Conservation (phyloP, 2,797 vertebrate species). For the Echeneis naucrates region DNA sequence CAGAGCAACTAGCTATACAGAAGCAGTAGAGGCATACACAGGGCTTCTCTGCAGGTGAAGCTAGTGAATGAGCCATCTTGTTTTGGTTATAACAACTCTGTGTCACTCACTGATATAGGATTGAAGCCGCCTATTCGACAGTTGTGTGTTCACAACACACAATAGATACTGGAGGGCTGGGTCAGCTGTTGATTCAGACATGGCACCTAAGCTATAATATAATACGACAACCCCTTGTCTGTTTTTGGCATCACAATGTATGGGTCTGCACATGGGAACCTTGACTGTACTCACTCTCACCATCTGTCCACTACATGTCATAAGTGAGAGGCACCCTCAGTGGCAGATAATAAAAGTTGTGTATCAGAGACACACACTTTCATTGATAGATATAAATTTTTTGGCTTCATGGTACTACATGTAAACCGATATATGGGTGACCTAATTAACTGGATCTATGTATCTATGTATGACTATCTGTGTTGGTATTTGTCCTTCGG, state of each 20-base stretch:
- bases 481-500: slow-evolving; percentile 68
- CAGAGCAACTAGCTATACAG: neutral
- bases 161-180: slow-evolving; percentile 4
- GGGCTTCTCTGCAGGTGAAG: slow-evolving; percentile 30
- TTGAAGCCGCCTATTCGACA: slow-evolving; percentile 26
- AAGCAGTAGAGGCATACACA: neutral
- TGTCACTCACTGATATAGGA: slow-evolving; percentile 29
- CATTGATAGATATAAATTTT: neutral
- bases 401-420: neutral
- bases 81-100: slow-evolving; percentile 28
- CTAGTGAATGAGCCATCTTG: slow-evolving; percentile 31
- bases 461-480: slow-evolving; percentile 28
- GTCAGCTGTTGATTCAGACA: slow-evolving; percentile 67
- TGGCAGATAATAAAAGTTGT: slow-evolving; percentile 1
- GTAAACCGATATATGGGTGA: slow-evolving; percentile 2
- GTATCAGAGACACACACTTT: slow-evolving; percentile 14
- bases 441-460: slow-evolving; percentile 27
- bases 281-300: slow-evolving; percentile 32
- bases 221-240: slow-evolving; percentile 50
- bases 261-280: slow-evolving; percentile 52
- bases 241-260: slow-evolving; percentile 48
- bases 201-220: slow-evolving; percentile 52
- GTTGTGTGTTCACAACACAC: slow-evolving; percentile 41
- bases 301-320: slow-evolving; percentile 52
- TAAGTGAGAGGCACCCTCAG: slow-evolving; percentile 23